These are phyloP conservation scores for Microcebus murinus DNA, from an alignment of 2,113 vertebrate species.

Conservation along the genomic window DNA sequence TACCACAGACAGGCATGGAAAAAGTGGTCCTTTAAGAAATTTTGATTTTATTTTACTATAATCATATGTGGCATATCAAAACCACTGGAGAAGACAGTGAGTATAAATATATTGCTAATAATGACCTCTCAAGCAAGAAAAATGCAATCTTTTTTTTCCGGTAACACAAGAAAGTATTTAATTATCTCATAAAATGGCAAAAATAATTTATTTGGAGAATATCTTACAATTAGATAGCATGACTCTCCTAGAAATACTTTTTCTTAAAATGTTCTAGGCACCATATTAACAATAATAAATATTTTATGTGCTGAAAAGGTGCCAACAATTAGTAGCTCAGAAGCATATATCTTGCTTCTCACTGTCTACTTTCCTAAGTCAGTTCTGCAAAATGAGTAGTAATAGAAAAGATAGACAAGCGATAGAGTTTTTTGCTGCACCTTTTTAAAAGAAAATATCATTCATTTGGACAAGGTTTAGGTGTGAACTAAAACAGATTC, in stretches of 20 bases:
- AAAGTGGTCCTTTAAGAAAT: background rate
- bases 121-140: background rate
- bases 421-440: background rate
- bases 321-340: background rate
- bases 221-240: background rate
- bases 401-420: background rate
- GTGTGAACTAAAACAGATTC: background rate
- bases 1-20: background rate
- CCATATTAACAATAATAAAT: background rate
- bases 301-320: background rate
- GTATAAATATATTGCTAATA: background rate
- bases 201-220: background rate
- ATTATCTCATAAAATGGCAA: background rate
- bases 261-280: background rate
- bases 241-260: background rate
- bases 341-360: background rate
- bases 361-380: background rate
- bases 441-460: background rate
- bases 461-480: background rate
- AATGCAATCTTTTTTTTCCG: background rate
- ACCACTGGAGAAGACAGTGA: background rate
- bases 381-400: background rate
- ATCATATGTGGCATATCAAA: background rate
- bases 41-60: background rate
- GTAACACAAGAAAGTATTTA: background rate